Percentiles rank a stretch among this genome's conserved stretches.
Conservation (phyloP, 2,797 vertebrate species). For the Tamandua tetradactyla region DNA sequence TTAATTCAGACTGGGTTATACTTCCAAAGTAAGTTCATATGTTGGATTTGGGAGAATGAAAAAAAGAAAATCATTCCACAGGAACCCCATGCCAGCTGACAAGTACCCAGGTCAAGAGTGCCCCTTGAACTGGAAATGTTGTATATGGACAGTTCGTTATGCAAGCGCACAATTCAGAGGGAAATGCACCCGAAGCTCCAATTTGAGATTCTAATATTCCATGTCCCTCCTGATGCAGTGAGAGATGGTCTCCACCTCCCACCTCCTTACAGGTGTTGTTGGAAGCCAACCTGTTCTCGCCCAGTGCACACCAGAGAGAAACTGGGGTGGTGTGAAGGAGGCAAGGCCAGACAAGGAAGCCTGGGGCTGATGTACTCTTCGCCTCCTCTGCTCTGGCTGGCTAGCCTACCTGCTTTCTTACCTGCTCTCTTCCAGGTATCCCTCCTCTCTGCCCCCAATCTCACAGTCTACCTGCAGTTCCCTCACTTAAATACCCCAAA, state of each 20-base stretch:
- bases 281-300: background rate
- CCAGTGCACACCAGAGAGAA: background rate
- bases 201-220: background rate
- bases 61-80: background rate
- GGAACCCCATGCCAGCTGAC: no score
- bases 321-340: no score
- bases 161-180: background rate
- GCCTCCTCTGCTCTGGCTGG: rapidly evolving
- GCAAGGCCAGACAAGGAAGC: rapidly evolving
- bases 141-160: no score
- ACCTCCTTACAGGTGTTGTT: rapidly evolving
- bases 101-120: background rate
- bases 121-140: rapidly evolving
- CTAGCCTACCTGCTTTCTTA: background rate
- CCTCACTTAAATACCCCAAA: background rate
- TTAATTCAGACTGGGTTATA: background rate
- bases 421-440: background rate
- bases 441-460: background rate
- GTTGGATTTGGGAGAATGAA: background rate
- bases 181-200: background rate
- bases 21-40: background rate
- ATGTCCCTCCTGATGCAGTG: rapidly evolving
- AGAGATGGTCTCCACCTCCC: background rate
- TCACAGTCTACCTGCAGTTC: background rate
- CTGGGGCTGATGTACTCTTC: rapidly evolving